Percentiles rank a stretch among this genome's conserved stretches.
phyloP scores from a whole-genome alignment of 64 coral and sea anemone genomes.

The Montipora efflorescens region DNA sequence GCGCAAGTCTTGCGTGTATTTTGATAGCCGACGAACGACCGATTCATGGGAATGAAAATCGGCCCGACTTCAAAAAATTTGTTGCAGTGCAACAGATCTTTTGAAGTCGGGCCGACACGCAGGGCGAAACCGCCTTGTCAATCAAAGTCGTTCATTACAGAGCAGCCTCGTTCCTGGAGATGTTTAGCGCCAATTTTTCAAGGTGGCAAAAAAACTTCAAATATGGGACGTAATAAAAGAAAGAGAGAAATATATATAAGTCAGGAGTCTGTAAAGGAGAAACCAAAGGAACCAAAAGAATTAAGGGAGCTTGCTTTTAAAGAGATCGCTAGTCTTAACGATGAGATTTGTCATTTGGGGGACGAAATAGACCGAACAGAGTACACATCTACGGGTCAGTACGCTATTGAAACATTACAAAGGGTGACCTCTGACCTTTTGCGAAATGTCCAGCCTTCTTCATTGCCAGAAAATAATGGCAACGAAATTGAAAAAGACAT shows the following conservation, averaged over 20 bases:
- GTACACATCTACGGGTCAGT: conserved; percentile 13
- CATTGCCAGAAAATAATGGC: too few species aligned
- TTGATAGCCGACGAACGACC: too few species aligned
- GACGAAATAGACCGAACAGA: conserved; percentile 68
- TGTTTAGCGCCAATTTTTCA: background rate
- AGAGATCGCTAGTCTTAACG: conserved; percentile 59
- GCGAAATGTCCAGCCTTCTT: too few species aligned
- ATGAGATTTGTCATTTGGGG: conserved; percentile 69
- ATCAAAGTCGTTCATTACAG: background rate
- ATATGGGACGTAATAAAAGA: background rate
- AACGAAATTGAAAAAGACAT: too few species aligned
- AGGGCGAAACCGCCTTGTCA: too few species aligned
- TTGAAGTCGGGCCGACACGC: too few species aligned
- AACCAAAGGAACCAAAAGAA: conserved; percentile 34
- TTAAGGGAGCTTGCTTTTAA: conserved; percentile 43
- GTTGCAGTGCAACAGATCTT: too few species aligned
- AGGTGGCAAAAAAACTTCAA: background rate
- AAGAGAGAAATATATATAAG: background rate
- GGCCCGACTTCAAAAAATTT: too few species aligned
- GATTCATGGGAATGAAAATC: too few species aligned
- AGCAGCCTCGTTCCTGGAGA: background rate
- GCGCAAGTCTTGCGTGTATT: too few species aligned
- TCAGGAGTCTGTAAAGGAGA: background rate
- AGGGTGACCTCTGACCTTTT: background rate
- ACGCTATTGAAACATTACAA: conserved; percentile 35